Base-by-base conservation (phyloP, 2,888 invertebrate species). In the Melieria picta region DNA sequence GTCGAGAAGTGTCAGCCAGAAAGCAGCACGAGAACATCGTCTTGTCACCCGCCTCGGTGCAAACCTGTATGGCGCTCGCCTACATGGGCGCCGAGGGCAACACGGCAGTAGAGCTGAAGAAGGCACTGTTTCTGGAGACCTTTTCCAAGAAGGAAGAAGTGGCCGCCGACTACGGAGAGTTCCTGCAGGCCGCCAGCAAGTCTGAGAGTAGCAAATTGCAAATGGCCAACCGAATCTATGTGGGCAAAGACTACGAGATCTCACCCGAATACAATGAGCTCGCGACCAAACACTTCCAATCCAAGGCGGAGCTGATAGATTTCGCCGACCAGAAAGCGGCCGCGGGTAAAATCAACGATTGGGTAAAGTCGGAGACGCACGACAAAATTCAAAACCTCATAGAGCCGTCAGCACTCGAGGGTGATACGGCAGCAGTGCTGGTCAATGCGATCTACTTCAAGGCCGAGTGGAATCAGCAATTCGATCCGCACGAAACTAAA, bases 401-500 rank as follows among this genome's bases (percentile, higher is more conserved):
- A n/a, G 57, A 55, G 13, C 71, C 77, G 0, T 4, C 45, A 3
- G 62, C 66, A 6, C 50, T 77, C 43, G 60, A 68, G 57, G 48
- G 42, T 5, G 65, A 69, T 1, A 77, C 74, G 3, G 67, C 74
- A 5, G 67, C 71, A 11, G 60, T 76, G 4, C 65, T 77, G 46
- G 66, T 42, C n/a, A 66, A 58, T 58, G 66, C 66, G 4, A 58
- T 66, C 11, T 66, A 66, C 58, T 66, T 66, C 13, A 75, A 76
- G n/a, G 77, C 74, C 5, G 55, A 72, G 62, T 77, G 77, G 77
- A 42, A 30, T 6, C 61, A 74, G 7, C 71, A 72, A 55, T 77
- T 77, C 7, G 69, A 71, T 9, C 65, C 58, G 96, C 67, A 96
- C 96, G 82, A 78, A 85, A 66, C 97, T 94, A 94, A 94, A 90